These are phyloP conservation scores for Atrichornis clamosus DNA, from an alignment of 2,113 vertebrate species.

Conservation along the genomic window DNA sequence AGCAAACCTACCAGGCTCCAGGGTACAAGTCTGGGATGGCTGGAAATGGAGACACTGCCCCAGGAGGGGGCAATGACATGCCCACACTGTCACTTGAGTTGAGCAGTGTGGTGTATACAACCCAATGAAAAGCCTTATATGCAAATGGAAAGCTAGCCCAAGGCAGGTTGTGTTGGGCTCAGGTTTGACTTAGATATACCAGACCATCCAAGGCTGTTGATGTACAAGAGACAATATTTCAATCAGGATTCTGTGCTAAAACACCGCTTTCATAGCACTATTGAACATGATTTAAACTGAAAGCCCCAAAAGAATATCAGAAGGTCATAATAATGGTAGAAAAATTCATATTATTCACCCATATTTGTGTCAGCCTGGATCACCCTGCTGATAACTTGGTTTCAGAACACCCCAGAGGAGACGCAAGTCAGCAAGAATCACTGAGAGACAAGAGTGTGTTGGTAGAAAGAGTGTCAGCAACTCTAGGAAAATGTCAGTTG, in stretches of 20 bases:
- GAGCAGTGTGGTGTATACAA: background rate
- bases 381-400: background rate
- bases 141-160: background rate
- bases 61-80: background rate
- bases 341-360: background rate
- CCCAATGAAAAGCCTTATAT: background rate
- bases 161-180: background rate
- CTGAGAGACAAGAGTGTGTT: accelerated
- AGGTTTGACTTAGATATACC: background rate
- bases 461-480: background rate
- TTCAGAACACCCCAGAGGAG: background rate
- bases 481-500: background rate
- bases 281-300: background rate
- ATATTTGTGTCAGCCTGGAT: background rate
- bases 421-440: background rate
- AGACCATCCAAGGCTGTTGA: background rate
- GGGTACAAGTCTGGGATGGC: background rate
- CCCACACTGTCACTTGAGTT: background rate
- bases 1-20: background rate
- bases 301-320: background rate
- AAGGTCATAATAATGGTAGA: background rate
- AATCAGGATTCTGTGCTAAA: background rate
- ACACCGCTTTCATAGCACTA: background rate
- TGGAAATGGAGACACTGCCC: background rate
- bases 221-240: background rate